Base-by-base conservation (phyloP, 2,888 invertebrate species). In the Lasioglossum oenotherae region DNA sequence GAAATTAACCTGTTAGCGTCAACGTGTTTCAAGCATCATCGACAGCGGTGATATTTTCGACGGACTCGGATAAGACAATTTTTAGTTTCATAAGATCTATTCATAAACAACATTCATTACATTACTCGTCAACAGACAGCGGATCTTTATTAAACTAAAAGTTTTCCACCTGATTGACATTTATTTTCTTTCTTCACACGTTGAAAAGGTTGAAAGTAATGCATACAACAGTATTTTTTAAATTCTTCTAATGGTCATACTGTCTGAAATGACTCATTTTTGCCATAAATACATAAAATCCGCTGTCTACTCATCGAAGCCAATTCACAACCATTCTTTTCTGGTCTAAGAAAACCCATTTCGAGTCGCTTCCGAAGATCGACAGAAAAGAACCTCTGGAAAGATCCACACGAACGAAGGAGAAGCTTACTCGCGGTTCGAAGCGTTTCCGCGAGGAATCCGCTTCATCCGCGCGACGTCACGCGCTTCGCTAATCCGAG, bases 401-500 rank as follows among this genome's bases (percentile, higher is more conserved):
- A 67, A 67, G 35, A 31, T 31, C 27, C 16, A 67, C 6, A 35
- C 35, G 23, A 46, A 5, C 46, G n/a, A 38, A 19, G 64, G n/a
- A 23, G 27, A 44, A 57, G 76, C 41, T 69, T 31, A 19, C 27
- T 31, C 27, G 16, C 5, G 72, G 10, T 27, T 27, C 44, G 71
- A 41, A 16, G 46, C 46, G 46, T n/a, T 16, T n/a, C 16, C 71
- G 46, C 38, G n/a, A 35, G 35, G 79, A 77, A 77, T 77, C 84
- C 80, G 71, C 71, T 35, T 27, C 44, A 27, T 23, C 27, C 74
- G 38, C 31, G 38, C 74, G 81, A 74, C 78, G 78, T 85, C 86
- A 85, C 87, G 87, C 74, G 74, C 77, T 16, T 23, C 60, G 41
- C 35, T 85, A 87, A 87, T 87, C 82, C 27, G 72, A 35, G 67